Evolutionary conservation across 2,113 vertebrate genomes (phyloP), one percentile per base, ranked within the genome.

Genomic region (Forbesichthys papilliferus): DNA sequence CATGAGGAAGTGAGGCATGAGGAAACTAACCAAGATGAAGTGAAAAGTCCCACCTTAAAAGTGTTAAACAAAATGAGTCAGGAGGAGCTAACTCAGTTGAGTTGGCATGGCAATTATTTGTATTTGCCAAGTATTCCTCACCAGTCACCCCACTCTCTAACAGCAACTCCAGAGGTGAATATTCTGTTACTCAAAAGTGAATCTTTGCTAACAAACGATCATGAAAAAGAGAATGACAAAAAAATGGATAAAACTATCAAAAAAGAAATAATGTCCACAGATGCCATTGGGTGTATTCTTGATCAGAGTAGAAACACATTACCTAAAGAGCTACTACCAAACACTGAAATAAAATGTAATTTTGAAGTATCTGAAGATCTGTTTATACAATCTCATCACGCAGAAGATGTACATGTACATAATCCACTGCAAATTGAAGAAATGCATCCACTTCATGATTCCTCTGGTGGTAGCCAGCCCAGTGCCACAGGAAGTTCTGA

Each of bases 281-380:
- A 78, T 60, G 27, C 48, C 11, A 1, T 27, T 13, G n/a, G 64
- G 16, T 11, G 1, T 58, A 51, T 11, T 47, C 10, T 16, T 71
- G 12, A 46, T 12, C 55, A 77, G 56, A 59, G 6, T 33, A 11
- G 3, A 10, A 3, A 65, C 74, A 66, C 42, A 5, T 16, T 54
- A 54, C 5, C 20, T 16, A 34, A 20, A 33, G 56, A 33, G 27
- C 10, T 12, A 20, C 5, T 34, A 9, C 27, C 14, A 12, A 27
- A 51, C 55, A 65, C 59, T 64, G 66, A 80, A 27, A 16, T 53
- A 20, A 14, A 60, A 65, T n/a, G 48, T 3, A 42, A 42, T 61
- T 69, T 64, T 3, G 52, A 1, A n/a, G 51, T 48, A 55, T 48
- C 52, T 65, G 12, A 74, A 64, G 52, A 54, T 33, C 20, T 33